Evolutionary conservation across 2,113 vertebrate genomes (phyloP), one percentile per base, ranked within the genome.

Genomic region (Thunnus maccoyii): DNA sequence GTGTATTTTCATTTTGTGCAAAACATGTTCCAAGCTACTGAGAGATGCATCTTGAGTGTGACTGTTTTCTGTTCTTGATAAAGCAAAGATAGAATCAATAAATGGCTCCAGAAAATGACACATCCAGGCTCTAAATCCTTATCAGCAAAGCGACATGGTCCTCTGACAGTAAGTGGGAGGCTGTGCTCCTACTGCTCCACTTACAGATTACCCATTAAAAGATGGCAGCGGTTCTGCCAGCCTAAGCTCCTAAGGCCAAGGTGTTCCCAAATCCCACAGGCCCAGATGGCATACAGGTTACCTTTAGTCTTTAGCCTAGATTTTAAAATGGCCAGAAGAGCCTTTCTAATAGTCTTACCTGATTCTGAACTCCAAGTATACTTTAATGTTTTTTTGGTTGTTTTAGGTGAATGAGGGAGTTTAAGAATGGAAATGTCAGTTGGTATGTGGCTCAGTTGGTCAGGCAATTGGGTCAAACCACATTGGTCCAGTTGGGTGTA

Each of bases 191-290:
- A 81, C 71, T 76, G 78, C 47, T 83, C 60, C 62, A 65, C 54
- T 58, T 51, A 30, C 58, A 88, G 82, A 86, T 89, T 80, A 81
- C 36, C 25, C 73, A 56, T 20, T 10, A 62, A 72, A 84, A 81
- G 52, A 66, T 82, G 58, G 67, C 69, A 82, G 72, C 2, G 14
- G 30, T 82, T 65, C 30, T 86, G 87, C 61, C 77, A 80, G 74
- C 77, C 27, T 93, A 91, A 92, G 90, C 90, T 81, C 60, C 64
- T 86, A 60, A 90, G 54, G 60, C 54, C 81, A 82, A 80, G 56
- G 58, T 67, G 64, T 76, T 84, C 48, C 73, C 78, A 90, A 89
- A 91, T 90, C 88, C 86, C 17, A 70, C 9, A 41, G 57, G 65
- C 65, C 80, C 87, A 89, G 86, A 89, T 92, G 88, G 87, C 76